Percentiles rank a stretch among this genome's conserved stretches.
phyloP scores from a whole-genome alignment of 2,888 invertebrate genomes.

The Protonemura montana region DNA sequence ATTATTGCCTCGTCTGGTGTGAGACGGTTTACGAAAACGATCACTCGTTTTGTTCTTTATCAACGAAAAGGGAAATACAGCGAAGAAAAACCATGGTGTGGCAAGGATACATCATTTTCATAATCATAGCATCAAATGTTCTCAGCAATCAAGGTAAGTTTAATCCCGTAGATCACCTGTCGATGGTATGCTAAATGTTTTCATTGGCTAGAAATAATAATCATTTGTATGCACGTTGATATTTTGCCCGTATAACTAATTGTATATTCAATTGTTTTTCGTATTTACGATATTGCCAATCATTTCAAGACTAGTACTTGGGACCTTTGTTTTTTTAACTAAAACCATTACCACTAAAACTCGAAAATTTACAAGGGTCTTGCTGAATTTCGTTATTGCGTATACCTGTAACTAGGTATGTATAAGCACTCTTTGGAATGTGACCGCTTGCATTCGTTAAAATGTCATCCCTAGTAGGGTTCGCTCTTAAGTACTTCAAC shows the following conservation, averaged over 20 bases:
- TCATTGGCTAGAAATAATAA: not conserved
- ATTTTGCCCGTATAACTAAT: not conserved
- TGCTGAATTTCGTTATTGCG: not conserved
- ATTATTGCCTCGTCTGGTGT: not conserved
- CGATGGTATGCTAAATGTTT: not conserved
- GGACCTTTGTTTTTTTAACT: not conserved
- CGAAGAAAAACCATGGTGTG: not conserved
- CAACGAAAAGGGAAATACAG: not conserved
- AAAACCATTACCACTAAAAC: not conserved
- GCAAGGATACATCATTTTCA: slow-evolving; percentile 22
- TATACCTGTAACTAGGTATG: not conserved
- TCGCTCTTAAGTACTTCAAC: not conserved
- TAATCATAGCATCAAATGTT: not conserved
- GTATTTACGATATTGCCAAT: not conserved
- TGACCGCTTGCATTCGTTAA: not conserved
- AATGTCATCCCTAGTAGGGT: not conserved
- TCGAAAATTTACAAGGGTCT: not conserved
- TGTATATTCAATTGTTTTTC: not conserved
- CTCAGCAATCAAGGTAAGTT: slow-evolving; percentile 26
- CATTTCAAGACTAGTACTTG: not conserved
- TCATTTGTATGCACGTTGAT: not conserved
- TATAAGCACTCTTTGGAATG: not conserved
- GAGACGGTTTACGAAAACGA: not conserved
- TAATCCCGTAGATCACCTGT: not conserved
- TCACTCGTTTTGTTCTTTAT: not conserved